These are phyloP conservation scores for Rhynchophorus ferrugineus DNA, from an alignment of 1,140 invertebrate genomes.

Conservation along the genomic window DNA sequence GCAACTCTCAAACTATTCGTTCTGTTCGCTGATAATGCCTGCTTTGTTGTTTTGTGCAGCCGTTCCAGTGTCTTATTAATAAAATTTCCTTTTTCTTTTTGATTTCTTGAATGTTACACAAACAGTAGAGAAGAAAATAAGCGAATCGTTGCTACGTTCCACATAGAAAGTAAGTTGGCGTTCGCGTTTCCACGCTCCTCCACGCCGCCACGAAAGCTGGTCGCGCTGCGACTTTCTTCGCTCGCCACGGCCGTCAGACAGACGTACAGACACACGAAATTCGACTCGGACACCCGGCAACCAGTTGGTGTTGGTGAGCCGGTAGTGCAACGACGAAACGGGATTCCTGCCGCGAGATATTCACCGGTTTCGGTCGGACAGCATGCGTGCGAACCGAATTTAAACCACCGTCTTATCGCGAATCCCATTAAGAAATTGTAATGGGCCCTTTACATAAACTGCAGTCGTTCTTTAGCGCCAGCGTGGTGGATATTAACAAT, in stretches of 20 bases:
- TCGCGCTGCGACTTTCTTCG: constrained; percentile 6
- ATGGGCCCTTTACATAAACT: constrained; percentile 33
- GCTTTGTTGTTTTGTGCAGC: neutral
- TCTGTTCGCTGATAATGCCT: neutral
- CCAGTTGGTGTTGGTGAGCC: neutral
- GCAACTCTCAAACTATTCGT: neutral
- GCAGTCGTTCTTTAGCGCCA: constrained; percentile 31
- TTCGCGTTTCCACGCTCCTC: neutral
- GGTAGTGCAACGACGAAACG: constrained; percentile 1
- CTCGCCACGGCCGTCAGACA: neutral
- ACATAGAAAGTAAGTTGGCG: constrained; percentile 9
- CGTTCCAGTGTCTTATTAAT: neutral
- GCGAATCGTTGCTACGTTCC: constrained; percentile 1
- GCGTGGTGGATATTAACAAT: constrained; percentile 32
- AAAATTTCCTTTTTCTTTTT: neutral
- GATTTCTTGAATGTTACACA: neutral
- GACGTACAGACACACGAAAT: constrained; percentile 1
- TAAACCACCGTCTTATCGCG: no score
- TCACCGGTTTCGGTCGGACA: neutral
- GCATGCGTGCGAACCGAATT: no score
- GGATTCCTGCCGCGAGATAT: neutral
- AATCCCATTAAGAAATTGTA: no score
- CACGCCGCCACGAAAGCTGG: neutral
- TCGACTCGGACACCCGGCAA: constrained; percentile 2
- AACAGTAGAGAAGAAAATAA: neutral